Evolutionary conservation across 30 jellyfish, hydroid and myxozoan genomes (phyloP), one percentile per base, ranked within the genome.

Genomic region (Aurelia aurita): DNA sequence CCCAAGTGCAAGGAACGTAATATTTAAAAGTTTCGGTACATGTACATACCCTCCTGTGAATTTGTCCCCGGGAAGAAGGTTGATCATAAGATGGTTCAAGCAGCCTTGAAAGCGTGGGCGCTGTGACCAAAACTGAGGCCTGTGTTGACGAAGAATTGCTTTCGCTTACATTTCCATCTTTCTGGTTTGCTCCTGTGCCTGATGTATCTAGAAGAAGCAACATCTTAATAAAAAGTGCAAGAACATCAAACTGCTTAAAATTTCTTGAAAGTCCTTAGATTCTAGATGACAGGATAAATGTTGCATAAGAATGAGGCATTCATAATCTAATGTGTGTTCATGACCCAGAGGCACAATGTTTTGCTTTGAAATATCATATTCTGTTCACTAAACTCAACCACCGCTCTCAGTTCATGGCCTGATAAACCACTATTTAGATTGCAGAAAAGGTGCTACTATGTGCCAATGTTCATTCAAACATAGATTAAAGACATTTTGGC

Each of bases 51-150:
- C 67, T 76, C 44, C 80, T 68, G 39, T 60, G 80, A 14, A 60
- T 23, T 16, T n/a, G 67, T 9, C 68, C 39, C 8, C 63, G 53
- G 5, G 69, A 32, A 5, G 82, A 22, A 13, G 47, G 23, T 15
- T 16, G 29, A 28, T 82, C 71, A n/a, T 54, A 19, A 19, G 88
- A 35, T 60, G 91, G 43, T 28, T 64, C 96, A 19, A 87, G 82
- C 18, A 91, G 95, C 35, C 87, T 91, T 22, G 98, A 91, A 18
- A 91, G 68, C 21, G 90, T 86, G 34, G 98, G 98, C 4, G 98
- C 96, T 18, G 91, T 32, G 19, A 57, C 90, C 45, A 86, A 69
- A 45, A 62, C 89, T 23, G 92, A 84, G 0, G 72, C 78, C 32
- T 61, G 69, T 1, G 83, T 19, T 14, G 83, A 11, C 0, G 66